Evolutionary conservation across 2,888 invertebrate species (phyloP).

Genomic region (Eristalis pertinax): DNA sequence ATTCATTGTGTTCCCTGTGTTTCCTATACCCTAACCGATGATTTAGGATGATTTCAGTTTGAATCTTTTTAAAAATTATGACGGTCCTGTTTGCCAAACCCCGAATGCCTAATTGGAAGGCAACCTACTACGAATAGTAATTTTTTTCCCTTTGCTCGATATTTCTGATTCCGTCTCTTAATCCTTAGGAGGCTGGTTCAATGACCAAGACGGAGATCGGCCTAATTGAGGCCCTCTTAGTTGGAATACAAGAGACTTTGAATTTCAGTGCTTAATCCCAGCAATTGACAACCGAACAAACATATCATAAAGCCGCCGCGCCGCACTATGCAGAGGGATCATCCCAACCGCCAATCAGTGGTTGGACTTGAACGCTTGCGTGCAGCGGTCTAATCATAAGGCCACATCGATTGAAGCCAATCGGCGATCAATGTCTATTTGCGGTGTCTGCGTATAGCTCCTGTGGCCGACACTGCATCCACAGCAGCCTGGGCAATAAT

Average conservation of each 20-base stretch:
- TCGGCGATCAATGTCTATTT: constrained; percentile 72
- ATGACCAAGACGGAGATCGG: constrained; percentile 41
- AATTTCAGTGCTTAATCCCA: constrained; percentile 62
- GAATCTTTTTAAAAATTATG: constrained; percentile 57
- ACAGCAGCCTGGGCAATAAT: constrained; percentile 57
- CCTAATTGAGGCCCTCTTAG: constrained; percentile 61
- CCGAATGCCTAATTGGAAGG: constrained; percentile 56
- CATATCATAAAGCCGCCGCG: constrained; percentile 63
- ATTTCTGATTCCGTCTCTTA: not conserved
- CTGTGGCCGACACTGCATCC: constrained; percentile 49
- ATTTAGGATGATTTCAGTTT: constrained; percentile 35
- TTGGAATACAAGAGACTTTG: constrained; percentile 40
- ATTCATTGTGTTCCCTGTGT: not conserved
- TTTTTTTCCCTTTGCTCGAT: not conserved
- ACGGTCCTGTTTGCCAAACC: constrained; percentile 13
- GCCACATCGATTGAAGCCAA: constrained; percentile 62
- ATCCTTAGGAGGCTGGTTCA: constrained; percentile 40
- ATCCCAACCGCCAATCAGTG: constrained; percentile 68
- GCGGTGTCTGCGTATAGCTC: constrained; percentile 67
- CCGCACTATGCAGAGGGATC: constrained; percentile 43
- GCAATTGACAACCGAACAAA: constrained; percentile 71
- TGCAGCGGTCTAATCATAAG: constrained; percentile 70
- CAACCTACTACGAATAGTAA: constrained; percentile 25
- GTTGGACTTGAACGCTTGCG: constrained; percentile 51
- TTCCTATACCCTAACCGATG: constrained; percentile 7